Base-by-base conservation (phyloP, 2,888 invertebrate species). In the Brachycybe producta region DNA sequence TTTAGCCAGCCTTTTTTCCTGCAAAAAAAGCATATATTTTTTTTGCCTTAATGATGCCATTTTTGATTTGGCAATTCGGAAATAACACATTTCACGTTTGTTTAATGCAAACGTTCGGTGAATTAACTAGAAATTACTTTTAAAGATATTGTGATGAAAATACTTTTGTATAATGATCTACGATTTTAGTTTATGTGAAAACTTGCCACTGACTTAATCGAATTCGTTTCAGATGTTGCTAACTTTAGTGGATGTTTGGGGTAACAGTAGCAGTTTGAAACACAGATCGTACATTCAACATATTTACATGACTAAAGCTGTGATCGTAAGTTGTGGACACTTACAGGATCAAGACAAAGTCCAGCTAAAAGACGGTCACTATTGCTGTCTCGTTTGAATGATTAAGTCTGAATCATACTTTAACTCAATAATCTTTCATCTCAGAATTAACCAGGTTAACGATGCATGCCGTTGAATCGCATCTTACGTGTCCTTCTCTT, bases 401-500 rank as follows among this genome's bases (percentile, higher is more conserved):
- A 2, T 17, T 36, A 15, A 23, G 15, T 11, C 8, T 41, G 26
- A 23, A 41, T 8, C 8, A 24, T 11, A 7, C 17, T 11, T 17
- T 8, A 7, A 15, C n/a, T 11, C n/a, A 30, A 30, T 5, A n/a
- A 5, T 46, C 19, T 3, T 19, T 30, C 15, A 4, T 11, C 17
- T 5, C 5, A 46, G 51, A 23, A 11, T 19, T 51, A 15, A 19
- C 38, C 11, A 23, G 21, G 27, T 38, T 38, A 24, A 7, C 51
- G 24, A 42, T 42, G 47, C 28, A 42, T 13, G 39, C 40, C 11
- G 42, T 53, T 23, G 40, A 36, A 11, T 23, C 47, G 15, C 51
- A 51, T 36, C 24, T 53, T 5, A 19, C 43, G 32, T 47, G 47
- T 42, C 53, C 53, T 5, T 32, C 35, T 23, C 32, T 21, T 8